Evolutionary conservation across 1,140 invertebrate genomes (phyloP), one percentile per base, ranked within the genome.

Genomic region (Sweltsa coloradensis): DNA sequence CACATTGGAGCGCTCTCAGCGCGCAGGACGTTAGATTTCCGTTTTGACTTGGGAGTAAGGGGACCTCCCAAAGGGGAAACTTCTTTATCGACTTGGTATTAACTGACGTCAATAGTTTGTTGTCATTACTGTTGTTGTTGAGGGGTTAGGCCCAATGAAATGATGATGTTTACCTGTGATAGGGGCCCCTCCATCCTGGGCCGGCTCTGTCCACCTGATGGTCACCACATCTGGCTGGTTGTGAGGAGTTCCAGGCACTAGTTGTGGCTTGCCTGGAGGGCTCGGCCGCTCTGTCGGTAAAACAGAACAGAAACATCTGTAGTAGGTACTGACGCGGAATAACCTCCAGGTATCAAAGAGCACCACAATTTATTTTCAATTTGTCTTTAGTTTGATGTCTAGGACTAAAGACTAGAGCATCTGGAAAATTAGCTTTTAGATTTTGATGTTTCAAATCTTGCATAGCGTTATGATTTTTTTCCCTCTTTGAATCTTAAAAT

Each of bases 121-220:
- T 31, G n/a, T n/a, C n/a, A n/a, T n/a, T n/a, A 31, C 29, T 14
- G 9, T 31, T 31, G 9, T 31, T 31, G 9, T 31, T 31, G 14
- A 31, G 14, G 14, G 29, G 14, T 31, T 31, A 31, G 14, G 29
- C n/a, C 9, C n/a, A n/a, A 31, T 9, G 9, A n/a, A 31, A 31
- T 31, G 14, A 31, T 9, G 37, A 7, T 16, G 37, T 25, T 53
- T 53, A 64, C 75, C 89, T 42, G 79, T 80, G 52, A 97, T 83
- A 9, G 88, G 83, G 5, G 90, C 85, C 19, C 92, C 93, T 23
- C 92, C 91, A 68, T 93, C 88, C 56, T 75, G 76, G 26, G 69
- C 63, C 25, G 91, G 87, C 26, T 82, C 74, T 46, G 78, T 74
- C 92, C 92, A 95, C 51, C 80, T 74, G 42, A 97, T 74, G 19